Evolutionary conservation across 2,797 vertebrate species (phyloP).

Genomic region (Sorex maritimensis): DNA sequence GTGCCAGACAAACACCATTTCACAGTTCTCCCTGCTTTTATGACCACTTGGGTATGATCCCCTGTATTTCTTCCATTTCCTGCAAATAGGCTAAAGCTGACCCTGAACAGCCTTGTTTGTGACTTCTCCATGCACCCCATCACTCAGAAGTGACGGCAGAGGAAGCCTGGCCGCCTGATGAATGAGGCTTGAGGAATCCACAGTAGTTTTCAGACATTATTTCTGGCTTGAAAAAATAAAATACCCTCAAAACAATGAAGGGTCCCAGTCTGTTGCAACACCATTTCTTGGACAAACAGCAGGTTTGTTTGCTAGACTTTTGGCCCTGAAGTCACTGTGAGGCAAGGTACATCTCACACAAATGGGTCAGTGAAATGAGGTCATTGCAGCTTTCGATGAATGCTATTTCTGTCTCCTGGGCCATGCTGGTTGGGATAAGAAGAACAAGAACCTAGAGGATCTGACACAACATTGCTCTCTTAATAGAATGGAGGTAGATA

Average conservation of each 20-base stretch:
- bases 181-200: slow-evolving; percentile 87
- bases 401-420: slow-evolving; percentile 90
- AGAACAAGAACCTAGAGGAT: slow-evolving; percentile 69
- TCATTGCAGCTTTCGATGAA: slow-evolving; percentile 90
- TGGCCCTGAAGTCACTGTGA: slow-evolving; percentile 89
- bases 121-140: slow-evolving; percentile 70
- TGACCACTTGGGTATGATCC: slow-evolving; percentile 46
- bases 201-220: slow-evolving; percentile 90
- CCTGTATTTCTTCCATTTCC: slow-evolving; percentile 55
- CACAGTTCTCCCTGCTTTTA: slow-evolving; percentile 58
- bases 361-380: slow-evolving; percentile 89
- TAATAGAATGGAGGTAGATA: slow-evolving; percentile 54
- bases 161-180: slow-evolving; percentile 79
- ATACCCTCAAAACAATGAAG: slow-evolving; percentile 82
- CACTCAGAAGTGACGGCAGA: slow-evolving; percentile 77
- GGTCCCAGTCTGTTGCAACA: slow-evolving; percentile 85
- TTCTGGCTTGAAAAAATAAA: slow-evolving; percentile 88
- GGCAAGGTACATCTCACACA: slow-evolving; percentile 87
- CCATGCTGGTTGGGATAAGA: slow-evolving; percentile 54
- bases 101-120: slow-evolving; percentile 47
- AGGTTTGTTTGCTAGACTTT: slow-evolving; percentile 89
- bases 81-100: slow-evolving; percentile 46
- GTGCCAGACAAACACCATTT: slow-evolving; percentile 21
- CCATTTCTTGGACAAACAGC: slow-evolving; percentile 89
- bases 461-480: slow-evolving; percentile 38